Evolutionary conservation across 2,113 vertebrate species (phyloP).

Genomic region (Hystrix cristata): DNA sequence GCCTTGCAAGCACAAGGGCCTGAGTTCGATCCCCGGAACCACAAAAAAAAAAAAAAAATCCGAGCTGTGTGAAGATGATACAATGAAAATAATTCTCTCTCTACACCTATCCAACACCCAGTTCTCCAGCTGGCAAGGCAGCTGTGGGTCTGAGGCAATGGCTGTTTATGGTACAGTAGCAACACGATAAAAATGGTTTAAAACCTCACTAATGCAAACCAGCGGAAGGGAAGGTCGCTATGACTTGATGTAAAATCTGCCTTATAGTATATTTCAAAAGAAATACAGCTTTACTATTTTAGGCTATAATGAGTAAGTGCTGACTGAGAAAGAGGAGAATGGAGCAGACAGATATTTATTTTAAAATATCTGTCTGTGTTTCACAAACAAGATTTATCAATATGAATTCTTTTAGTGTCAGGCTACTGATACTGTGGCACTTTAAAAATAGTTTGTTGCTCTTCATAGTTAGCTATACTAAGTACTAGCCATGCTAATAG

Average conservation of each 20-base stretch:
- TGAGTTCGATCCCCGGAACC: too few species aligned
- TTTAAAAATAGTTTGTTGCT: neutral
- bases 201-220: conserved; percentile 54
- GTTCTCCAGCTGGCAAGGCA: neutral
- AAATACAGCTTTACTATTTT: conserved; percentile 63
- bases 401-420: conserved; percentile 45
- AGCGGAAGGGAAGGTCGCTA: conserved; percentile 41
- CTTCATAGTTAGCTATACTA: neutral
- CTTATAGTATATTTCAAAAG: conserved; percentile 69
- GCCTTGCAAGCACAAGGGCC: too few species aligned
- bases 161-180: conserved; percentile 40
- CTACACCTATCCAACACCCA: neutral
- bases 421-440: neutral
- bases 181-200: conserved; percentile 43
- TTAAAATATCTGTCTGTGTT: neutral
- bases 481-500: neutral
- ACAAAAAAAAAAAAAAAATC: neutral
- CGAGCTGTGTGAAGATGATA: conserved; percentile 43
- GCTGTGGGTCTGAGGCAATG: neutral
- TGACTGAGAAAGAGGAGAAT: neutral
- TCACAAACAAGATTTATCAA: conserved; percentile 26
- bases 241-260: conserved; percentile 69
- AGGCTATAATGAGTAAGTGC: conserved; percentile 7
- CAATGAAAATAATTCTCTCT: conserved; percentile 40
- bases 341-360: neutral